phyloP scores from a whole-genome alignment of 2,113 vertebrate genomes.

The Xiphophorus hellerii region DNA sequence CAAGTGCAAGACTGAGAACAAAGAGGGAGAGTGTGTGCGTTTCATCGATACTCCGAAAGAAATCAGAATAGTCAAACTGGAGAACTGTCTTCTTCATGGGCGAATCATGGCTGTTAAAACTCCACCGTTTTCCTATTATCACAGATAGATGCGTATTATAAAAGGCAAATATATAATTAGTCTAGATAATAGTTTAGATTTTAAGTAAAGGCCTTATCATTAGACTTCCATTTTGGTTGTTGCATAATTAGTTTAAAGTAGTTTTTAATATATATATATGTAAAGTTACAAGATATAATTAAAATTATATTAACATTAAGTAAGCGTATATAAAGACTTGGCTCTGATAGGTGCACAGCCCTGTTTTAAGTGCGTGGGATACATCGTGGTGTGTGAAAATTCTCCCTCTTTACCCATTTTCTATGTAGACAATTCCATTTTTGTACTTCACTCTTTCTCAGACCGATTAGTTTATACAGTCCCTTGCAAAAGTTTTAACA shows the following conservation, averaged over 20 bases:
- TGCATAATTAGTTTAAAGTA: slow-evolving; percentile 69
- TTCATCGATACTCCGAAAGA: slow-evolving; percentile 17
- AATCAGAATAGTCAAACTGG: slow-evolving; percentile 25
- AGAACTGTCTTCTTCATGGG: slow-evolving; percentile 18
- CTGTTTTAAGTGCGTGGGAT: slow-evolving; percentile 57
- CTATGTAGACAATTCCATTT: slow-evolving; percentile 15
- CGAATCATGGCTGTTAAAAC: slow-evolving; percentile 35
- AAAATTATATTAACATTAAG: slow-evolving; percentile 74
- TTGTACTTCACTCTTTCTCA: slow-evolving; percentile 11
- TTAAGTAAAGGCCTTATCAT: slow-evolving; percentile 45
- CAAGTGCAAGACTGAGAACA: slow-evolving; percentile 30
- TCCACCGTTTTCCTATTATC: slow-evolving; percentile 37
- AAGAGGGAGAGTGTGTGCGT: slow-evolving; percentile 5
- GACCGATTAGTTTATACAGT: neutral
- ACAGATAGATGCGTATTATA: slow-evolving; percentile 50
- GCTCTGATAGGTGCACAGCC: slow-evolving; percentile 63
- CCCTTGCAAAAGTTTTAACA: neutral
- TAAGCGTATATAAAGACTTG: slow-evolving; percentile 63
- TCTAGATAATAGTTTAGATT: slow-evolving; percentile 53
- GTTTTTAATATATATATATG: slow-evolving; percentile 78
- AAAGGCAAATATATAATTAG: slow-evolving; percentile 53
- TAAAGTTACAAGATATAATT: slow-evolving; percentile 73
- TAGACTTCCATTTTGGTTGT: slow-evolving; percentile 61
- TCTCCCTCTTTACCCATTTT: slow-evolving; percentile 45
- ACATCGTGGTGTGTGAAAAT: slow-evolving; percentile 40